Percentiles rank a stretch among this genome's conserved stretches.
phyloP scores from a whole-genome alignment of 2,888 invertebrate genomes.

The Archaeoteleia sp. region DNA sequence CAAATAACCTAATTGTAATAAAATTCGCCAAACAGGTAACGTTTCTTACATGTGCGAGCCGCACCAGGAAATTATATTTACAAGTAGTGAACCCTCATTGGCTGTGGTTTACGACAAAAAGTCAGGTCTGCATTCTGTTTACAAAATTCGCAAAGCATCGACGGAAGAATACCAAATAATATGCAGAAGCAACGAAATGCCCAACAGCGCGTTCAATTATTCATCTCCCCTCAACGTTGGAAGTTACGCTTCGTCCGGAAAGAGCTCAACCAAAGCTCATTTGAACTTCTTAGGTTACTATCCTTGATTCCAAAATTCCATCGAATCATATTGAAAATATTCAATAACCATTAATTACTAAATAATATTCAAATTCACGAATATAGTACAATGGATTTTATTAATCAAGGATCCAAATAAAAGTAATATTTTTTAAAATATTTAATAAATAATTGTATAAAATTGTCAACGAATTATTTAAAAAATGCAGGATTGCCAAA shows the following conservation, averaged over 20 bases:
- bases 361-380: background rate
- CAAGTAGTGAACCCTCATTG: conserved; percentile 85
- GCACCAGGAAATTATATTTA: conserved; percentile 83
- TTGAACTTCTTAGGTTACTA: conserved; percentile 69
- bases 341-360: background rate
- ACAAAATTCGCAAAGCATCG: conserved; percentile 85
- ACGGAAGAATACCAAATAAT: conserved; percentile 82
- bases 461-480: too few species aligned
- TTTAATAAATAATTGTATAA: too few species aligned
- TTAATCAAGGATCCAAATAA: too few species aligned
- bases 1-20: too few species aligned
- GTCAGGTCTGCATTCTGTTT: conserved; percentile 87
- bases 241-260: conserved; percentile 61
- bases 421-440: too few species aligned
- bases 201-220: conserved; percentile 63
- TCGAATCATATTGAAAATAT: too few species aligned
- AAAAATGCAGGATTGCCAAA: conserved; percentile 54
- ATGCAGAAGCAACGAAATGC: conserved; percentile 76
- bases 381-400: conserved; percentile 5
- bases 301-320: too few species aligned
- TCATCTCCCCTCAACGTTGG: conserved; percentile 63
- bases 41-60: conserved; percentile 76
- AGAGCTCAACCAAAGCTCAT: conserved; percentile 63
- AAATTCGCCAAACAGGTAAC: conserved; percentile 60
- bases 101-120: conserved; percentile 87